Percentiles rank a stretch among this genome's conserved stretches.
Conservation (phyloP, 2,888 invertebrate genomes). For the Rhagium mordax region DNA sequence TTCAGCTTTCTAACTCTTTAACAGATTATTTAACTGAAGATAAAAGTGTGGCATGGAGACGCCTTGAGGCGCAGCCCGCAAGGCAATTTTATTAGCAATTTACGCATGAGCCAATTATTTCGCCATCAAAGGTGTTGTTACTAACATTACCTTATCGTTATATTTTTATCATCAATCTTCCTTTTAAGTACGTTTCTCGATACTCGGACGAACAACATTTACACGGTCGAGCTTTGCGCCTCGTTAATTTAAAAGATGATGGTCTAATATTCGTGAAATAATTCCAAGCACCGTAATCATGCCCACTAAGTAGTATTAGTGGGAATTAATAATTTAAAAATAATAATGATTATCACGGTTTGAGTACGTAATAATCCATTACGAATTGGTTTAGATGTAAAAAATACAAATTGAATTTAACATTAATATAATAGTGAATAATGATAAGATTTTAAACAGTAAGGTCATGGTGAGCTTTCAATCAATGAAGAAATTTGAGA, state of each 20-base stretch:
- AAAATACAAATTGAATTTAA: constrained; percentile 4
- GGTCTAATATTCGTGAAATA: constrained; percentile 18
- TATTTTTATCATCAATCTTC: constrained; percentile 11
- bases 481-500: not conserved
- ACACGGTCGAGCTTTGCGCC: constrained; percentile 6
- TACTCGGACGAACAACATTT: constrained; percentile 4
- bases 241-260: constrained; percentile 20
- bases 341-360: constrained; percentile 8
- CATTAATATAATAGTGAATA: not conserved
- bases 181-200: not conserved
- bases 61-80: not conserved
- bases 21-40: no score
- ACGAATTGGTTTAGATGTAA: not conserved
- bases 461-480: not conserved
- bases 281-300: constrained; percentile 4
- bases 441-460: not conserved
- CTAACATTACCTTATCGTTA: not conserved
- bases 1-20: no score
- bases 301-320: not conserved
- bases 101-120: constrained; percentile 1
- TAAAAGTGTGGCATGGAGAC: no score
- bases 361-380: constrained; percentile 5
- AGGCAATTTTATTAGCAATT: not conserved
- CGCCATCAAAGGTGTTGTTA: constrained; percentile 11
- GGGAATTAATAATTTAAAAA: constrained; percentile 11